These are phyloP conservation scores for Artibeus lituratus DNA, from an alignment of 2,797 vertebrate genomes.

Conservation along the genomic window DNA sequence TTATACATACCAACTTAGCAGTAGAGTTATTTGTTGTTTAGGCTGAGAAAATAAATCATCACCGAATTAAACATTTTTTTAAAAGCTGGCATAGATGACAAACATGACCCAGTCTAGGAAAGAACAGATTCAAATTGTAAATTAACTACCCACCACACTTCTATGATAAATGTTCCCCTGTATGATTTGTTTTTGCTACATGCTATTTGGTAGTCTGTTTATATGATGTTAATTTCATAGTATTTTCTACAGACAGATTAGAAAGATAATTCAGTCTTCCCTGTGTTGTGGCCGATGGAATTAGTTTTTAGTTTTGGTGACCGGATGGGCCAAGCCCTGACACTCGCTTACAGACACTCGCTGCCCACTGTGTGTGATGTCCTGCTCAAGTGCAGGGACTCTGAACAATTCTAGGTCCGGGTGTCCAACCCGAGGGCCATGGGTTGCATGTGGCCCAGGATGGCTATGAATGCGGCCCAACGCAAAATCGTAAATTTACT, in stretches of 20 bases:
- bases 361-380: neutral
- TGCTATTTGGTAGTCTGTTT: neutral
- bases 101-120: neutral
- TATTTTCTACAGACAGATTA: constrained; percentile 42
- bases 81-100: neutral
- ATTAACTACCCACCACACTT: neutral
- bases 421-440: too few species aligned
- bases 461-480: too few species aligned
- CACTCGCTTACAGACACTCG: neutral
- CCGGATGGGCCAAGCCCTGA: neutral
- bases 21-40: constrained; percentile 17
- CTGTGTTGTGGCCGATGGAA: neutral
- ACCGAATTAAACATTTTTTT: neutral
- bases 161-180: neutral
- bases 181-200: neutral
- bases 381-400: neutral
- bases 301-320: constrained; percentile 44
- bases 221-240: constrained; percentile 37
- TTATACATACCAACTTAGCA: neutral
- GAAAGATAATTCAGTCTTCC: constrained; percentile 35
- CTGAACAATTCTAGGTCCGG: neutral
- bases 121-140: neutral
- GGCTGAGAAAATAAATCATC: neutral
- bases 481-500: too few species aligned
- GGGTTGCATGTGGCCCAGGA: too few species aligned